phyloP scores from a whole-genome alignment of 2,797 vertebrate species.

The Sebastes jordani region DNA sequence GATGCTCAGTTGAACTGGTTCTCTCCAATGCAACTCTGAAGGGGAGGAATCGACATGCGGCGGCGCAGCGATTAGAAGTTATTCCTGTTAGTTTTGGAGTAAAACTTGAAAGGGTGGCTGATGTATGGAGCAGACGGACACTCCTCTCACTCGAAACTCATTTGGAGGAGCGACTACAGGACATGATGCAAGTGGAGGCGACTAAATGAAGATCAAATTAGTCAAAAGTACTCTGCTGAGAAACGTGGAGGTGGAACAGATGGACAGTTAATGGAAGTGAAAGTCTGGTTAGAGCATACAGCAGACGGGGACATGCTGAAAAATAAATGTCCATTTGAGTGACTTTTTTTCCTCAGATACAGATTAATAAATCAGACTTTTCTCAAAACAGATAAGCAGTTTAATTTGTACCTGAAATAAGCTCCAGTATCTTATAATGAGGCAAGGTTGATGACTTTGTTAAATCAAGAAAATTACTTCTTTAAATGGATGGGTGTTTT shows the following conservation, averaged over 20 bases:
- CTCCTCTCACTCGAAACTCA: neutral
- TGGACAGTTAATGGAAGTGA: constrained; percentile 61
- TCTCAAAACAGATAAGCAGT: neutral
- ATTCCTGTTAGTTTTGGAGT: constrained; percentile 12
- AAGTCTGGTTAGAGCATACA: constrained; percentile 27
- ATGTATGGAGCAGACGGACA: neutral
- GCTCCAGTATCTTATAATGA: neutral
- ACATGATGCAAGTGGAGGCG: constrained; percentile 25
- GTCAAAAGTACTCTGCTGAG: constrained; percentile 60
- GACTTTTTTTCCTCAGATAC: neutral
- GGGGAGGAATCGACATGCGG: neutral
- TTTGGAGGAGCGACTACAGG: constrained; percentile 29
- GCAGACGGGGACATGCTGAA: constrained; percentile 15
- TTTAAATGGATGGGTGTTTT: neutral
- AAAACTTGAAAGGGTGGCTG: constrained; percentile 23
- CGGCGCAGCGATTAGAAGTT: neutral
- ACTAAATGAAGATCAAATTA: constrained; percentile 56
- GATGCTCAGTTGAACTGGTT: constrained; percentile 4
- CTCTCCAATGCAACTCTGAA: neutral
- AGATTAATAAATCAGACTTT: neutral
- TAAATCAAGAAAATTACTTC: neutral
- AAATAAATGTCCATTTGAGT: neutral
- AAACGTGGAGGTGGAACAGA: constrained; percentile 57
- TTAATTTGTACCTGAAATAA: neutral
- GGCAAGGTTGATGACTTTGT: neutral